Base-by-base conservation (phyloP, 2,797 vertebrate genomes). In the Pampus argenteus region DNA sequence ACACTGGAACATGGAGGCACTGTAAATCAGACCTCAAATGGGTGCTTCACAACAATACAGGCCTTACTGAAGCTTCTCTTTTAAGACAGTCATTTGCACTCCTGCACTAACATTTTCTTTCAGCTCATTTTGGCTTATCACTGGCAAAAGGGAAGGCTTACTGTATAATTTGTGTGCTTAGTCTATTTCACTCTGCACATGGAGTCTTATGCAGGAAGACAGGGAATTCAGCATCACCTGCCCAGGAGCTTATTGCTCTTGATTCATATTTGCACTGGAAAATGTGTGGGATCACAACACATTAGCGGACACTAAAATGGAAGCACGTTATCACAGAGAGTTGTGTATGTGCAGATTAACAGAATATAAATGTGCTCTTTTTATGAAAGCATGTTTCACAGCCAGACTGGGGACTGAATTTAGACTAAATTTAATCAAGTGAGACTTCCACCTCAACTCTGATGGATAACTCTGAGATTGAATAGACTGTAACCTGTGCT, bases 191-290 rank as follows among this genome's bases (percentile, higher is more conserved):
- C 60, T 70, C 38, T 61, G 59, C 67, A 63, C 55, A 64, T 71
- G 9, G 22, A 82, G 42, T 66, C 52, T 83, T 62, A 87, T 74
- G 75, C 49, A 17, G 50, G 40, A 47, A 81, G 81, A 85, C 72
- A 79, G 69, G 78, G 42, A 68, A 77, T 80, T 75, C 73, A 66
- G 57, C 82, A 38, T 88, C 89, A 88, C 75, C 79, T 85, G 83
- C 77, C 71, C 42, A 44, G 40, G 45, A 83, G 69, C 63, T 76
- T 72, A 81, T 89, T 87, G 76, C 77, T 57, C 79, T 48, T 81
- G 86, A 89, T 82, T 81, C 71, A 71, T 81, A 88, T 90, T 87
- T 90, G 79, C 83, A 88, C 71, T 74, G 77, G 75, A 81, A 85
- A 86, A 87, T 66, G 54, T 22, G 11, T 74, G 47, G 69, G 58